Base-by-base conservation (phyloP, 2,797 vertebrate genomes). In the Arrhamphus sclerolepis region DNA sequence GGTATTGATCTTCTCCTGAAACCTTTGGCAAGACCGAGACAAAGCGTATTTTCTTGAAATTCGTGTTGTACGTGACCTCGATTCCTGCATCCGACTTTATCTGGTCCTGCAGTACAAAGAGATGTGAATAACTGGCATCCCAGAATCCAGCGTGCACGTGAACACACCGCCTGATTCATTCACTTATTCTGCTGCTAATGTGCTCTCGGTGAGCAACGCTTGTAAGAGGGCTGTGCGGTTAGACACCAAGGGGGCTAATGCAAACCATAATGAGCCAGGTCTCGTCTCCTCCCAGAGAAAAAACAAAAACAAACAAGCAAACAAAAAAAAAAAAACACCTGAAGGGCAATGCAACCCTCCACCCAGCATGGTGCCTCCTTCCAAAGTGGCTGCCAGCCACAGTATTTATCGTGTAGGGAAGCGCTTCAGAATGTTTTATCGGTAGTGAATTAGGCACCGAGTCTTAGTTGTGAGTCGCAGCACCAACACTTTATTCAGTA, bases 171-270 rank as follows among this genome's bases (percentile, higher is more conserved):
- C 46, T 56, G 71, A 81, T 57, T 82, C 78, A 44, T 64, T 67
- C 38, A 68, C 75, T 70, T 34, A 47, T 70, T 70, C 85, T 85
- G 85, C 89, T 90, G 85, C 86, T 87, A 80, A 77, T 73, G 76
- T 44, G 85, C 77, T 78, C 85, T 56, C 67, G 59, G 53, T 20
- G 76, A 84, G 82, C 72, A 71, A 52, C 52, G 73, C 72, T 61
- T 80, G 62, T 56, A 77, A 74, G 60, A 84, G 80, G 86, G 85
- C 84, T 83, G 77, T 56, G 39, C 19, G 38, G 51, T 66, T 49
- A 70, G 24, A 74, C 75, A 42, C 56, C 59, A 9, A 28, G 66
- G 71, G 66, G 70, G 81, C 75, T 80, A 53, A 59, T 51, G 48
- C 57, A 44, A 67, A 78, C 69, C 63, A 46, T 19, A 62, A 73